A percentile compares a stretch with the other conserved stretches of the same genome.
Evolutionary conservation across 2,888 invertebrate genomes (phyloP).

Genomic region (Agrochola lota): DNA sequence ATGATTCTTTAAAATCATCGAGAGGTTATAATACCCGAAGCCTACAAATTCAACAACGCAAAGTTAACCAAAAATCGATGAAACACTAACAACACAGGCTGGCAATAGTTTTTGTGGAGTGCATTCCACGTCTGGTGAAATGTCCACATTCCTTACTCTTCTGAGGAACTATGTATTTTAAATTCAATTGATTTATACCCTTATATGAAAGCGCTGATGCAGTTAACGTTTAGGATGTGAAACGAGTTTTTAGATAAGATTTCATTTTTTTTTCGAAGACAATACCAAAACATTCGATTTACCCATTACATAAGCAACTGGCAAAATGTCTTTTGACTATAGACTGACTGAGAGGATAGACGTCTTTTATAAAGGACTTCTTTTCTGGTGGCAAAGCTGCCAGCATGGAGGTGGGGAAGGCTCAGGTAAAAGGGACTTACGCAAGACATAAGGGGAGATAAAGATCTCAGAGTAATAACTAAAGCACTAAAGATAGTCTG

Average conservation of each 20-base stretch:
- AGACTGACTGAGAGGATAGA: too few relatives aligned
- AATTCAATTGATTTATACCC: conserved; percentile 52
- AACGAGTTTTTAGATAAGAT: not conserved
- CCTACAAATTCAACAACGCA: conserved; percentile 8
- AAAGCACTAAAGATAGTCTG: too few relatives aligned
- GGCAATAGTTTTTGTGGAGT: conserved; percentile 50
- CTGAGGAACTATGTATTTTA: conserved; percentile 48
- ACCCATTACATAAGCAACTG: not conserved
- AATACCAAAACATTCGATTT: not conserved
- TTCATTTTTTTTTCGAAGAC: not conserved
- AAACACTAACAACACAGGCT: conserved; percentile 20
- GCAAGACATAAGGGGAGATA: too few relatives aligned
- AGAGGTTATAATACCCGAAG: not conserved
- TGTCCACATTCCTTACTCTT: conserved; percentile 44
- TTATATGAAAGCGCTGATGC: conserved; percentile 29
- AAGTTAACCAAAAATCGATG: conserved; percentile 20
- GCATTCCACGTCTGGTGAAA: conserved; percentile 57
- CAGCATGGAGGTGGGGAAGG: not conserved
- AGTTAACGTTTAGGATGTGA: conserved; percentile 1
- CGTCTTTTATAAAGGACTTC: not conserved
- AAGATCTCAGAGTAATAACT: too few relatives aligned
- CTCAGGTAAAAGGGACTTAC: not conserved
- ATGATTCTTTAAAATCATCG: not conserved
- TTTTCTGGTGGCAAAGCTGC: not conserved
- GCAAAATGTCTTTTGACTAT: not conserved